Percentiles rank a stretch among this genome's conserved stretches.
These are phyloP conservation scores for Chelonia mydas DNA, from an alignment of 2,797 vertebrate genomes.

Conservation along the genomic window DNA sequence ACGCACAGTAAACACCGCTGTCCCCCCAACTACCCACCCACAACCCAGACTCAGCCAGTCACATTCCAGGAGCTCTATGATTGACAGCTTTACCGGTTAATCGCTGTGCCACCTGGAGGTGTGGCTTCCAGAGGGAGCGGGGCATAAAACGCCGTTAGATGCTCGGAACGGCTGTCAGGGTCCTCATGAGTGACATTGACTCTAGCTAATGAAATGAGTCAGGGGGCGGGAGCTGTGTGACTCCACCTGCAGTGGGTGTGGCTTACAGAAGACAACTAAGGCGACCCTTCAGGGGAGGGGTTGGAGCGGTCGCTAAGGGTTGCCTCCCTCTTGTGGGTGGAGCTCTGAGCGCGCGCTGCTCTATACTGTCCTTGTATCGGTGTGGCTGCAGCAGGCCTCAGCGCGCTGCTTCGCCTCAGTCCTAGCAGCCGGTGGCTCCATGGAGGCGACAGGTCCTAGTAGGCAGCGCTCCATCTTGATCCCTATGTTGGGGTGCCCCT, in stretches of 20 bases:
- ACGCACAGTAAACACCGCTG: conserved; percentile 52
- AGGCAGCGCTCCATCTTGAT: not conserved
- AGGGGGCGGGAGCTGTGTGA: not conserved
- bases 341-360: rapidly evolving
- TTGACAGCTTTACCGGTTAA: not conserved
- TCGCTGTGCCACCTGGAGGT: not conserved
- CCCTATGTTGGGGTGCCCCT: not conserved
- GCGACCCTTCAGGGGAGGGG: rapidly evolving
- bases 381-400: not conserved
- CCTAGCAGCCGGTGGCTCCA: not conserved
- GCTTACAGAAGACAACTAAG: rapidly evolving
- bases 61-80: rapidly evolving
- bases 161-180: rapidly evolving
- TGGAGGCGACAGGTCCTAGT: not conserved
- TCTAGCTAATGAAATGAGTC: rapidly evolving
- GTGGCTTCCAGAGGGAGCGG: not conserved
- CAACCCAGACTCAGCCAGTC: conserved; percentile 74
- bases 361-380: not conserved
- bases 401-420: not conserved
- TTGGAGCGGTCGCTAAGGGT: rapidly evolving
- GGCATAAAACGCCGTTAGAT: rapidly evolving
- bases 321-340: rapidly evolving
- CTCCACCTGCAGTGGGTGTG: rapidly evolving
- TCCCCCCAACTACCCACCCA: conserved; percentile 22
- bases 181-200: rapidly evolving